Base-by-base conservation (phyloP, 2,888 invertebrate genomes). In the Gymnocheta viridis region DNA sequence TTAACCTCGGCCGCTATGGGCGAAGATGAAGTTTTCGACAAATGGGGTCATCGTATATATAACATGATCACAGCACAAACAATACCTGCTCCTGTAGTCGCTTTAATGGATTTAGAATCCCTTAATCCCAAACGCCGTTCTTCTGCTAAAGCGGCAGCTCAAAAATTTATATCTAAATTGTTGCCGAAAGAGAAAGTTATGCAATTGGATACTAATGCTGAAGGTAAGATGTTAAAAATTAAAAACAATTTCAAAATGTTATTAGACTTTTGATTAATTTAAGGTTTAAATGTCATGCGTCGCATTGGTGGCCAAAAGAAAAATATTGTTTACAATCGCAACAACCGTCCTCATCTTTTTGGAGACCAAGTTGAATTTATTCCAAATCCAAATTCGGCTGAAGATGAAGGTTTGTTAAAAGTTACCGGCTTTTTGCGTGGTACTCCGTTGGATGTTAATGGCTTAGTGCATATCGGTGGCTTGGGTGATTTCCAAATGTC, bases 401-500 rank as follows among this genome's bases (percentile, higher is more conserved):
- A 87, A 22, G 90, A 89, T 27, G 78, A 86, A 0, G 97, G 97
- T 9, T 95, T 94, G 17, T 92, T 98, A 38, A 95, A 96, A 92
- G 93, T 99, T 0, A 95, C 96, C 62, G 99, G 99, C 1, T 98
- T 96, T 91, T 91, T 99, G 67, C 93, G 98, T 87, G 98, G 98
- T 0, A 94, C 94, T 89, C 93, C 96, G 4, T 92, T 99, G 69
- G 96, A 96, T 89, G 98, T 97, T 0, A 98, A 99, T 92, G 94
- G 96, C 83, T 93, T 99, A 72, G 94, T 99, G 27, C 98, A 99
- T 89, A 94, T 99, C 73, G 96, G 97, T 56, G 98, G 98, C 0
- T 94, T 97, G 88, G 99, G 99, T 9, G 97, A 98, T 89, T 99
- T 96, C 90, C 98, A 98, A 93, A 95, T 99, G 94, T 93, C 93